Evolutionary conservation across 2,113 vertebrate genomes (phyloP), one percentile per base, ranked within the genome.

Genomic region (Pelobates fuscus): DNA sequence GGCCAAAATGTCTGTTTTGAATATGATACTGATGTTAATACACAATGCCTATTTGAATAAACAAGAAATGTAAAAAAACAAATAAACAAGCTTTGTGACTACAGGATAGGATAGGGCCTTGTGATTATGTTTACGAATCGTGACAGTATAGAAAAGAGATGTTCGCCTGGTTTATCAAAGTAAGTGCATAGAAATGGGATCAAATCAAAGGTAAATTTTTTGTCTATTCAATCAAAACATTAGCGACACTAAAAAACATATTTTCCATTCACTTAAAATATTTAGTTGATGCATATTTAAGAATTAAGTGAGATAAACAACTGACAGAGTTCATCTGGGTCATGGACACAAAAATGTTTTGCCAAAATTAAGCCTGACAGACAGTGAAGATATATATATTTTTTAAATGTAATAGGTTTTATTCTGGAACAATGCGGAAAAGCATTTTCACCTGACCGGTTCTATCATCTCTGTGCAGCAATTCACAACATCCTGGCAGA

Each of bases 381-480:
- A 37, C 5, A 37, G 32, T 37, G 32, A 37, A 37, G 10, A n/a
- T n/a, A n/a, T n/a, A n/a, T n/a, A n/a, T n/a, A n/a, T n/a, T n/a
- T n/a, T n/a, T n/a, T n/a, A n/a, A 29, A 59, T 67, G 25, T 67
- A 67, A 67, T 67, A 58, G 54, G 54, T 55, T 59, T 8, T 25
- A 60, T 67, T 76, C 23, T 18, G 26, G 24, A 58, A 29, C 37
- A 54, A 29, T 32, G 11, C 43, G 37, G 30, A 37, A 55, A 58
- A 65, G 49, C 49, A 58, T 74, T 64, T 65, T 66, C 71, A 75
- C 62, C 52, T 75, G 71, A 62, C 63, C 57, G 54, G 24, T 58
- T 75, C 57, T 49, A 66, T 75, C 46, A 64, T 52, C 20, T 73
- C 7, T 58, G n/a, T 66, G 24, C 62, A 58, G 24, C 52, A 27